A percentile compares a stretch with the other conserved stretches of the same genome.
Conservation (phyloP, 2,888 invertebrate genomes). For the Thecophora atra region DNA sequence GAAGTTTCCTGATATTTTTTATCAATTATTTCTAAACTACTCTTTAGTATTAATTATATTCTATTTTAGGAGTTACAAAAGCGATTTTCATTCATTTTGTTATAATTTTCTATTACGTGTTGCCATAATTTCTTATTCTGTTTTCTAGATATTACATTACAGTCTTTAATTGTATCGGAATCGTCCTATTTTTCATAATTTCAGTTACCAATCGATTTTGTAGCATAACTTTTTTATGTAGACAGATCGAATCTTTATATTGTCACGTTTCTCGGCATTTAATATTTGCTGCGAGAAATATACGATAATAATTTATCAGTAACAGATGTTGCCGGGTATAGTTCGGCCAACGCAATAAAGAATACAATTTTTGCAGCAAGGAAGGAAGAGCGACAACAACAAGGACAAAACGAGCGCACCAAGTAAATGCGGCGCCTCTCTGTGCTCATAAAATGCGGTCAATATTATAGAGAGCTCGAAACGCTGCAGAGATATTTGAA, state of each 20-base stretch:
- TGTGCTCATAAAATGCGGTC: slow-evolving; percentile 31
- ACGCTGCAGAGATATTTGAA: slow-evolving; percentile 12
- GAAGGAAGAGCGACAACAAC: not conserved
- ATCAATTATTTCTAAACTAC: too few relatives aligned
- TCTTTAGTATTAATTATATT: too few relatives aligned
- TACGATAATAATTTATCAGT: slow-evolving; percentile 20
- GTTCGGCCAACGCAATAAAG: slow-evolving; percentile 26
- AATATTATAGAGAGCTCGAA: slow-evolving; percentile 19
- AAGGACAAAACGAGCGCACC: not conserved
- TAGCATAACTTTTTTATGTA: not conserved
- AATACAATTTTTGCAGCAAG: slow-evolving; percentile 13
- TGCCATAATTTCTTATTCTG: too few relatives aligned
- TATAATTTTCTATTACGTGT: too few relatives aligned
- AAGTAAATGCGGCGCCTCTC: slow-evolving; percentile 17
- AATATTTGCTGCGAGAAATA: not conserved
- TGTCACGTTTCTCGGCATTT: not conserved
- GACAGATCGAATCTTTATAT: not conserved
- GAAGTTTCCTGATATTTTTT: too few relatives aligned
- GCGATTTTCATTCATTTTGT: too few relatives aligned
- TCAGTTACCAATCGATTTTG: not conserved
- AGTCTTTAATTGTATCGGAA: too few relatives aligned
- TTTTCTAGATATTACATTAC: too few relatives aligned
- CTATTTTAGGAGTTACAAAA: too few relatives aligned
- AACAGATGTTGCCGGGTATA: slow-evolving; percentile 15
- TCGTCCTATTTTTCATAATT: too few relatives aligned